phyloP scores from a whole-genome alignment of 2,888 invertebrate genomes.

The Melanchra persicariae region DNA sequence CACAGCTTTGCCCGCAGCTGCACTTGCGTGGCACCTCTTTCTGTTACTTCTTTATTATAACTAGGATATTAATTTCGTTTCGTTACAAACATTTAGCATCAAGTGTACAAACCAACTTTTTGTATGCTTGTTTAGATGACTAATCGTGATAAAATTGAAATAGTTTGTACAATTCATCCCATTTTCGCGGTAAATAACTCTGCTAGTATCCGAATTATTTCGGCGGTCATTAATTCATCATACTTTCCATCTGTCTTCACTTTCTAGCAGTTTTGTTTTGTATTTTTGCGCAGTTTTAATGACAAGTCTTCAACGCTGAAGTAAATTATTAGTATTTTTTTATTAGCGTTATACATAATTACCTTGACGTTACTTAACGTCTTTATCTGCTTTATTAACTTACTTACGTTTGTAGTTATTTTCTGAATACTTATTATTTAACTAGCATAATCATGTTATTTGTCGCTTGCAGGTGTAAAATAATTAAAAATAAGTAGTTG shows the following conservation, averaged over 20 bases:
- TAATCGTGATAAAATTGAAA: conserved; percentile 47
- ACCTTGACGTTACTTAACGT: background rate
- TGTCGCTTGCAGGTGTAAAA: background rate
- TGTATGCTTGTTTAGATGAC: conserved; percentile 22
- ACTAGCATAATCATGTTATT: background rate
- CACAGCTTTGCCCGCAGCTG: conserved; percentile 54
- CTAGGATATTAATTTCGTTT: background rate
- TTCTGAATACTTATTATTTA: background rate
- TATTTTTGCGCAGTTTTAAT: conserved; percentile 14
- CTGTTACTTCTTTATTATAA: background rate
- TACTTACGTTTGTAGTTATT: background rate
- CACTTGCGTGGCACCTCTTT: conserved; percentile 54
- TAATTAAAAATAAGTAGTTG: background rate
- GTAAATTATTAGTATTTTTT: conserved; percentile 1
- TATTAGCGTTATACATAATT: conserved; percentile 15
- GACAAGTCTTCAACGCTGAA: conserved; percentile 9
- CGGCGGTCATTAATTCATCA: conserved; percentile 53
- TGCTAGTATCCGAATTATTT: conserved; percentile 43
- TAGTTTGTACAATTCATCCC: conserved; percentile 39
- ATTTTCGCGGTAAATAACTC: conserved; percentile 38
- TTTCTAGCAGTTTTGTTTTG: conserved; percentile 46
- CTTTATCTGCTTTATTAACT: background rate
- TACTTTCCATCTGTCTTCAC: conserved; percentile 59
- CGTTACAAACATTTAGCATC: background rate
- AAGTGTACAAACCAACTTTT: background rate